These are phyloP conservation scores for Bombus ignitus DNA, from an alignment of 1,140 invertebrate genomes.

Conservation along the genomic window DNA sequence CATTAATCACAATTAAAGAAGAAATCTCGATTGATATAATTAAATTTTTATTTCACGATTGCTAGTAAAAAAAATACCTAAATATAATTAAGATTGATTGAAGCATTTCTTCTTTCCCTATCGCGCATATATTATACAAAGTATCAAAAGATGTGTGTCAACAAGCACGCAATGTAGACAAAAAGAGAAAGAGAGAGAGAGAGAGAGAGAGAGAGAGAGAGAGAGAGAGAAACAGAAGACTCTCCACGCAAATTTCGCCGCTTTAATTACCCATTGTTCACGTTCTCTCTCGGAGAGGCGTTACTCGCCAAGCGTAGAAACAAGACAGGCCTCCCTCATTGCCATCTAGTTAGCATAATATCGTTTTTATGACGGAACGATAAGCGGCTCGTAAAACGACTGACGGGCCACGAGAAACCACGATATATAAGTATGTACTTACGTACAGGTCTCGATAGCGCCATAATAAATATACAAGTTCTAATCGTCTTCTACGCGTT, in stretches of 20 bases:
- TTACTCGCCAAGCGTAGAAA: conserved; percentile 47
- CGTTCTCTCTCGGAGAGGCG: neutral
- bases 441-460: conserved; percentile 21
- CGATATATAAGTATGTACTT: neutral
- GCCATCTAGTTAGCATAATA: conserved; percentile 58
- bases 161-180: neutral
- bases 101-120: neutral
- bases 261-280: conserved; percentile 63
- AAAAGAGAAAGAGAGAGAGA: neutral
- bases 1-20: neutral
- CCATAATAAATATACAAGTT: conserved; percentile 33
- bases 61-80: neutral
- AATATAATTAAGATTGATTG: neutral
- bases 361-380: conserved; percentile 50
- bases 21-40: neutral
- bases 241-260: conserved; percentile 46
- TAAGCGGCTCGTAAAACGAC: conserved; percentile 44
- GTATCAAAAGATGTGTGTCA: conserved; percentile 7
- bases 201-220: neutral
- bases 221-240: neutral
- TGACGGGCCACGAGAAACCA: neutral
- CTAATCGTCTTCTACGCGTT: too few relatives aligned
- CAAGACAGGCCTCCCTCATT: conserved; percentile 34
- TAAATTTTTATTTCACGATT: too few relatives aligned
- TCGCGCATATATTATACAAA: neutral